phyloP scores from a whole-genome alignment of 2,113 vertebrate genomes.

The Silurus meridionalis region DNA sequence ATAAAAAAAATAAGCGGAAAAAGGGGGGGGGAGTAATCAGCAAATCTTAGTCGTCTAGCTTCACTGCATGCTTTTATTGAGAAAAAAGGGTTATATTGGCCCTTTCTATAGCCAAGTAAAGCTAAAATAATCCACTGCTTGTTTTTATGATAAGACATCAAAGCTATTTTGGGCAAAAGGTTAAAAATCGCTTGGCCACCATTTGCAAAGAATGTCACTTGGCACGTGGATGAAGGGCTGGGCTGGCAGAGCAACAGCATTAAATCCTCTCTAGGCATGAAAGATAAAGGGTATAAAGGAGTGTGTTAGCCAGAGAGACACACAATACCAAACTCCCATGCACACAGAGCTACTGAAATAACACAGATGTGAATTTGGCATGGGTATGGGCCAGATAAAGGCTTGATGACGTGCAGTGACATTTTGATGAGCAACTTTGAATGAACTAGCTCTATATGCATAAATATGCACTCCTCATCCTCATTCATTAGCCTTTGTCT shows the following conservation, averaged over 20 bases:
- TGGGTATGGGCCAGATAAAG: background rate
- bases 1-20: background rate
- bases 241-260: too few relatives aligned
- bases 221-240: slow-evolving; percentile 1
- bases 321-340: background rate
- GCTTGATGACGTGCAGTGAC: background rate
- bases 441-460: background rate
- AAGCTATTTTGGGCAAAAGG: background rate
- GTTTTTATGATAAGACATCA: background rate
- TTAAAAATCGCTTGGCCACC: slow-evolving; percentile 2
- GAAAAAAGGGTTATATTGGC: background rate
- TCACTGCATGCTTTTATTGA: background rate
- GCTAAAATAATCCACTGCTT: background rate
- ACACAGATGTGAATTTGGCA: background rate
- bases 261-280: slow-evolving; percentile 43
- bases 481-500: background rate
- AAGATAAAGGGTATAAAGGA: slow-evolving; percentile 36
- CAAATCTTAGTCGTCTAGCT: too few relatives aligned
- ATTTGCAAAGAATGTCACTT: slow-evolving; percentile 36
- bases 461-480: background rate
- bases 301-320: slow-evolving; percentile 41
- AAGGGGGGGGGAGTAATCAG: too few relatives aligned
- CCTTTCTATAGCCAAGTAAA: background rate
- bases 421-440: background rate
- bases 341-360: slow-evolving; percentile 10